Base-by-base conservation (phyloP, 2,888 invertebrate species). In the Leptinotarsa rubiginosa region DNA sequence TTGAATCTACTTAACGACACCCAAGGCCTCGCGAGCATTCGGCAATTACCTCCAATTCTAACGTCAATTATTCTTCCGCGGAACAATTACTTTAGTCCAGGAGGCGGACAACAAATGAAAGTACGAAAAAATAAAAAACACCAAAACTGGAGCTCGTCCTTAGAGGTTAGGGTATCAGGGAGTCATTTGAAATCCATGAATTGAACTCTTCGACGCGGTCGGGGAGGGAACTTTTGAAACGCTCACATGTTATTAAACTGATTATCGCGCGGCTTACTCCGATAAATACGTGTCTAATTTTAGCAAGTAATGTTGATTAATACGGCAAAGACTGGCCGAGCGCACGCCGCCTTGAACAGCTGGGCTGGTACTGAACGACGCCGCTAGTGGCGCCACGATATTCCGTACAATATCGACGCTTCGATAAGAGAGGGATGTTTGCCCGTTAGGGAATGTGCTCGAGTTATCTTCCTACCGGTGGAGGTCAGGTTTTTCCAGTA, bases 291-390 rank as follows among this genome's bases (percentile, higher is more conserved):
- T 77, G 71, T 52, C 75, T 76, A 74, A 81, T 77, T 80, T 79
- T 82, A 82, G 77, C 74, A 77, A 78, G 76, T 47, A 65, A 79
- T 70, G 77, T 75, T 73, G 70, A 75, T 72, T 75, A 76, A 72
- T 69, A 75, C 75, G 76, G 76, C 76, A 68, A 75, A 72, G 74
- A 74, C 71, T 70, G 70, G 76, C 74, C 80, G 80, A 79, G 81
- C 81, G 80, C 84, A 81, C 82, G 83, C 79, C 80, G 83, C 80
- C 81, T 80, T 79, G 77, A 81, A 84, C 83, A 82, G 84, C 83
- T 84, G 84, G 81, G 79, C 75, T 82, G 82, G 83, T 84, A 85
- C 85, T 84, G 80, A 84, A 81, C 82, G 83, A 81, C 82, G 81
- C 86, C 85, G 83, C 59, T 79, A 81, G 84, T 85, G 84, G 85